Conservation (phyloP, 2,113 vertebrate species). For the Brachyistius frenatus region DNA sequence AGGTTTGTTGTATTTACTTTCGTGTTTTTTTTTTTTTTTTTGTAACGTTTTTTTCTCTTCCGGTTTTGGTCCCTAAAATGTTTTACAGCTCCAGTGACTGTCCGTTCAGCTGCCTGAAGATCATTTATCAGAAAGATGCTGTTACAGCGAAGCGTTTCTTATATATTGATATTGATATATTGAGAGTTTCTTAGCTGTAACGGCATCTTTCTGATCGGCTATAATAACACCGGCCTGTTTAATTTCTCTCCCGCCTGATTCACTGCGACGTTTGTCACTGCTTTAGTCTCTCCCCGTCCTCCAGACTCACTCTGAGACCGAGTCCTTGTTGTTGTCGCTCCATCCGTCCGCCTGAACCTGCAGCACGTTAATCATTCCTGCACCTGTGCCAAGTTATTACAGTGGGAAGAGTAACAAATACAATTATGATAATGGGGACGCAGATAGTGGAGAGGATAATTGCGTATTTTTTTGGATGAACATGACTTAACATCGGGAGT, state of each 20-base stretch:
- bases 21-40: too few species aligned
- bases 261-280: neutral
- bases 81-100: too few species aligned
- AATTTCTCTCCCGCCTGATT: neutral
- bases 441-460: constrained; percentile 69
- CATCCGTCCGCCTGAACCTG: constrained; percentile 36
- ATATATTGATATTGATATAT: too few species aligned
- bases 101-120: too few species aligned
- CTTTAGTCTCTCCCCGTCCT: neutral
- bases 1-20: too few species aligned
- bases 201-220: neutral
- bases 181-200: too few species aligned
- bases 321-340: neutral
- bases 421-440: constrained; percentile 65
- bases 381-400: constrained; percentile 68
- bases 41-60: too few species aligned
- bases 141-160: too few species aligned
- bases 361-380: constrained; percentile 48
- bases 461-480: constrained; percentile 65
- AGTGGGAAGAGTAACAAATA: constrained; percentile 62
- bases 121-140: too few species aligned
- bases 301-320: neutral
- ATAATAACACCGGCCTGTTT: neutral
- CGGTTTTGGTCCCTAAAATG: too few species aligned
- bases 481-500: constrained; percentile 60